Evolutionary conservation across 2,797 vertebrate species (phyloP).

Genomic region (Hyperoplus immaculatus): DNA sequence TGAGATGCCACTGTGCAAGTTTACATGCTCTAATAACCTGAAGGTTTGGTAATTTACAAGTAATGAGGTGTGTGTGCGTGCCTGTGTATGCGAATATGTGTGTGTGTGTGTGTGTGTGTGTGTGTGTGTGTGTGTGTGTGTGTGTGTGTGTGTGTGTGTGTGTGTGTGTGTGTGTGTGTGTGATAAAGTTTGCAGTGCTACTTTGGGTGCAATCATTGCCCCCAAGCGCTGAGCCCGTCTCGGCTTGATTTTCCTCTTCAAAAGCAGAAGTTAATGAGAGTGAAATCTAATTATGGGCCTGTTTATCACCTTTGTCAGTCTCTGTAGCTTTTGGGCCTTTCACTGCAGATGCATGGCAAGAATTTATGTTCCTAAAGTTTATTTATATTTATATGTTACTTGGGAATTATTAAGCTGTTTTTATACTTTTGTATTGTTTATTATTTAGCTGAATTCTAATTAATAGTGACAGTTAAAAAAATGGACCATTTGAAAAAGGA

Average conservation of each 20-base stretch:
- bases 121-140: constrained; percentile 32
- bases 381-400: background rate
- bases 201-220: constrained; percentile 47
- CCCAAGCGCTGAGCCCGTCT: constrained; percentile 42
- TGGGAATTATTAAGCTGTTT: constrained; percentile 29
- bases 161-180: constrained; percentile 38
- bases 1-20: constrained; percentile 41
- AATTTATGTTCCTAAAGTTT: constrained; percentile 25
- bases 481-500: background rate
- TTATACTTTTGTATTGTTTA: too few species aligned
- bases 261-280: constrained; percentile 65
- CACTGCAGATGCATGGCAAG: constrained; percentile 11
- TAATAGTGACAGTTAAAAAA: constrained; percentile 23
- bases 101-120: constrained; percentile 38
- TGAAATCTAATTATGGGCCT: constrained; percentile 63
- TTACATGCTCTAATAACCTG: constrained; percentile 69
- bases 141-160: constrained; percentile 39
- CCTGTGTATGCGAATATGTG: background rate
- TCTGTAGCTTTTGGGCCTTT: constrained; percentile 34
- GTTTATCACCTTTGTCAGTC: constrained; percentile 59
- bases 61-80: constrained; percentile 56
- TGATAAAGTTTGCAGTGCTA: constrained; percentile 29
- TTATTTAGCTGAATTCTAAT: constrained; percentile 23
- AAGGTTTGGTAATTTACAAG: constrained; percentile 60
- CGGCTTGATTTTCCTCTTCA: constrained; percentile 63